These are phyloP conservation scores for Drosophila insularis DNA, from an alignment of 1,140 invertebrate species.

Conservation along the genomic window DNA sequence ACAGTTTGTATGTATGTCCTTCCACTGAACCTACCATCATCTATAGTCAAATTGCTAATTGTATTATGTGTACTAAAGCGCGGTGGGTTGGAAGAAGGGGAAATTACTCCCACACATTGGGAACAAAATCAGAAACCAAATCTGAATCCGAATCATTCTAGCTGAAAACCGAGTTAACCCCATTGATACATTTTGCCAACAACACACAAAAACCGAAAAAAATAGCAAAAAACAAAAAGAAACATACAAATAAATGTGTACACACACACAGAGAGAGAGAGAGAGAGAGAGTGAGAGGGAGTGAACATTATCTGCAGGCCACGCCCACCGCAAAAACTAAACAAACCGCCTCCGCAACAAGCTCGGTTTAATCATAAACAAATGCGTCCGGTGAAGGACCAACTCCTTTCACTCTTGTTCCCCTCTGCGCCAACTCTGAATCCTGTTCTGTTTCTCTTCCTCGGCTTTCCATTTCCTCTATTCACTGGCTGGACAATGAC, in stretches of 20 bases:
- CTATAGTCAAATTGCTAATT: conserved; percentile 39
- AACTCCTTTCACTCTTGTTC: not conserved
- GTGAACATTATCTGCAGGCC: conserved; percentile 41
- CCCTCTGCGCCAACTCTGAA: not conserved
- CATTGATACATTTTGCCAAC: conserved; percentile 12
- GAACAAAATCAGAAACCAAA: conserved; percentile 18
- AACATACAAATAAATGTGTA: not conserved
- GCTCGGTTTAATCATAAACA: conserved; percentile 73
- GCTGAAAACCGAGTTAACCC: not conserved
- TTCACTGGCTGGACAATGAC: conserved; percentile 50
- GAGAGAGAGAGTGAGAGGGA: not conserved
- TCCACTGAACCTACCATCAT: not conserved
- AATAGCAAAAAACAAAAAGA: not conserved
- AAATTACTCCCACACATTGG: conserved; percentile 38
- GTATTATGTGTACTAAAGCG: conserved; percentile 19
- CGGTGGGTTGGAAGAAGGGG: not conserved
- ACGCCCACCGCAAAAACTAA: conserved; percentile 53
- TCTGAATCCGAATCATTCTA: conserved; percentile 22
- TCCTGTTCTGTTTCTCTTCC: not conserved
- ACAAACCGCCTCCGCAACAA: conserved; percentile 41
- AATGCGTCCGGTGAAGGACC: conserved; percentile 58
- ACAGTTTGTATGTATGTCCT: no score
- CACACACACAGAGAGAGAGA: not conserved
- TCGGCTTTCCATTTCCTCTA: not conserved
- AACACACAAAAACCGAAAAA: not conserved